Conservation (phyloP, 2,113 vertebrate genomes). For the Gasterosteus aculeatus region DNA sequence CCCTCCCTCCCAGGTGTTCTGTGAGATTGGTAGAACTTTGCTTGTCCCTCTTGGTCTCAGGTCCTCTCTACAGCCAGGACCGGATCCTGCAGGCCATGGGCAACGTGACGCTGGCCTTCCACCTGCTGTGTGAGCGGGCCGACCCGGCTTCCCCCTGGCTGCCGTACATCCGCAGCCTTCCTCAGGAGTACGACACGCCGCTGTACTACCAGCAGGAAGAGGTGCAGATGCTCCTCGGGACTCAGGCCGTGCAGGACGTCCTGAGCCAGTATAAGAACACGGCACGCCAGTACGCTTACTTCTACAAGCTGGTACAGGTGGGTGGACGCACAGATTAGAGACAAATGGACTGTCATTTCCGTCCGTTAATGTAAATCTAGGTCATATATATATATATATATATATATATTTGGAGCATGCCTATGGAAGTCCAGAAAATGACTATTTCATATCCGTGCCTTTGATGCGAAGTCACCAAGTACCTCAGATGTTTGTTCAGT, state of each 20-base stretch:
- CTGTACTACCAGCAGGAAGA: slow-evolving; percentile 95
- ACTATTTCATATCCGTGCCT: neutral
- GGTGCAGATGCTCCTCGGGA: slow-evolving; percentile 90
- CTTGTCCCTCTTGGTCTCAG: slow-evolving; percentile 68
- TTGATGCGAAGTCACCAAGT: neutral
- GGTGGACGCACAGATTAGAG: neutral
- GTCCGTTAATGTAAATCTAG: neutral
- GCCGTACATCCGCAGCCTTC: slow-evolving; percentile 95
- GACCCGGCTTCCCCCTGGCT: slow-evolving; percentile 90
- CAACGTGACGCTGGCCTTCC: slow-evolving; percentile 95
- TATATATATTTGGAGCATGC: neutral
- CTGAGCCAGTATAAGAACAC: slow-evolving; percentile 99
- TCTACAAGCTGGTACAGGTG: slow-evolving; percentile 98
- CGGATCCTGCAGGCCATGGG: slow-evolving; percentile 98
- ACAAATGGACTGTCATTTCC: neutral
- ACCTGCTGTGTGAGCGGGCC: slow-evolving; percentile 93
- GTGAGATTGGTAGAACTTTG: neutral
- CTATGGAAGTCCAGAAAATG: neutral
- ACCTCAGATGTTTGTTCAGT: neutral
- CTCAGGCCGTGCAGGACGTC: slow-evolving; percentile 94
- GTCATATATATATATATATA: neutral
- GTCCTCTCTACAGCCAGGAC: slow-evolving; percentile 92
- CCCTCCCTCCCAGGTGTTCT: neutral
- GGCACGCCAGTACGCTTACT: slow-evolving; percentile 97
- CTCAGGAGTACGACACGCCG: slow-evolving; percentile 92